phyloP scores from a whole-genome alignment of 35 echinoderm and acorn worm species.

The Apostichopus californicus region DNA sequence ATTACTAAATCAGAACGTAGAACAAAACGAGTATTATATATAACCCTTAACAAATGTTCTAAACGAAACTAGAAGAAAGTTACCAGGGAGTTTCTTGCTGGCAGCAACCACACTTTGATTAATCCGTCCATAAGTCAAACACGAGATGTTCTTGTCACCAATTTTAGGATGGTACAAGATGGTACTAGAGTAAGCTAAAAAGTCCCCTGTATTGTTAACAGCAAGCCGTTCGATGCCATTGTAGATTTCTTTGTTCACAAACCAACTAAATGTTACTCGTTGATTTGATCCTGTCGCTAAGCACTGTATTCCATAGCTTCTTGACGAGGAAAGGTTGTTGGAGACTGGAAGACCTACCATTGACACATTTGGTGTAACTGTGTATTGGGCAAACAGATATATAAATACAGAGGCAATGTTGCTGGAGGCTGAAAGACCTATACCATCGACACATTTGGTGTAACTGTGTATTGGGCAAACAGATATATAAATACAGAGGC shows the following conservation, averaged over 20 bases:
- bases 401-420: too few species aligned
- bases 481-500: too few species aligned
- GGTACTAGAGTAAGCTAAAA: background rate
- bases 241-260: background rate
- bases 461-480: too few species aligned
- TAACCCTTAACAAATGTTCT: too few species aligned
- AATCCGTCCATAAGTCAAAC: background rate
- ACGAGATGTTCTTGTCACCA: background rate
- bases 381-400: background rate
- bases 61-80: background rate
- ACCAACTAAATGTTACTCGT: background rate
- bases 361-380: background rate
- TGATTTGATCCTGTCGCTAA: background rate
- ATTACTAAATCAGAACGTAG: too few species aligned
- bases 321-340: background rate
- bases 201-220: background rate
- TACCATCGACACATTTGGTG: too few species aligned
- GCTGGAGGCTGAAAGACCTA: too few species aligned
- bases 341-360: background rate
- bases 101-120: background rate
- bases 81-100: background rate
- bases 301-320: conserved; percentile 7
- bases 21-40: too few species aligned
- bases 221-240: background rate
- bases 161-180: conserved; percentile 14